Conservation (phyloP, 2,888 invertebrate genomes). For the Hedychridium roseum region DNA sequence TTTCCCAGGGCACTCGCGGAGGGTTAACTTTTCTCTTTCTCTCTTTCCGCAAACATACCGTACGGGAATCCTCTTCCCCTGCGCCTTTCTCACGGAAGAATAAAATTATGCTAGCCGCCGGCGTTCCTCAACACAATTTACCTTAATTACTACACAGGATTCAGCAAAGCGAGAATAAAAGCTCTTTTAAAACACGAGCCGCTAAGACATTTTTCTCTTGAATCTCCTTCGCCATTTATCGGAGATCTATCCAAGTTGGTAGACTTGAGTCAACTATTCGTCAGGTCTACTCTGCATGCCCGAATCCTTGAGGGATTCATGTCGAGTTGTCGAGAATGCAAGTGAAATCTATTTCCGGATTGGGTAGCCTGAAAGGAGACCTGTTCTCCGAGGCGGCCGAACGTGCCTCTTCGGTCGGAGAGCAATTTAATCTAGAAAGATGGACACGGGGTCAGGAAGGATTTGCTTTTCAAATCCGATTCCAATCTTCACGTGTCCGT, state of each 20-base stretch:
- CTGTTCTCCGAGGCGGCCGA: not conserved
- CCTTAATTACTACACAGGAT: too few relatives aligned
- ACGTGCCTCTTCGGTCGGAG: not conserved
- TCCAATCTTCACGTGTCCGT: too few relatives aligned
- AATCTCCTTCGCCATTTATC: too few relatives aligned
- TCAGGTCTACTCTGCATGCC: too few relatives aligned
- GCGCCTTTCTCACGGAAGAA: not conserved
- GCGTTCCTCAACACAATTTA: too few relatives aligned
- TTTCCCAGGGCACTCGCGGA: slow-evolving; percentile 4
- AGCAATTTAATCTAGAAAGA: not conserved
- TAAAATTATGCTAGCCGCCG: slow-evolving; percentile 5
- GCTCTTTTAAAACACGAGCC: too few relatives aligned
- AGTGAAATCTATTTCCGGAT: slow-evolving; percentile 15
- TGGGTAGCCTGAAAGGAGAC: not conserved
- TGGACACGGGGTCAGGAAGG: not conserved
- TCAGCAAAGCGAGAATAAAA: too few relatives aligned
- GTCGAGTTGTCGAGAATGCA: too few relatives aligned
- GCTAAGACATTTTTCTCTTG: too few relatives aligned
- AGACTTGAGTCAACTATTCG: too few relatives aligned
- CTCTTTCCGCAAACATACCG: slow-evolving; percentile 2
- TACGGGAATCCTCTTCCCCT: not conserved
- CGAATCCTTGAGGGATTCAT: not conserved
- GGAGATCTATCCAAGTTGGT: too few relatives aligned
- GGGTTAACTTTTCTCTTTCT: not conserved
- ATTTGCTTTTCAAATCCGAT: too few relatives aligned